Evolutionary conservation across 2,797 vertebrate species (phyloP).

Genomic region (Anas capensis): DNA sequence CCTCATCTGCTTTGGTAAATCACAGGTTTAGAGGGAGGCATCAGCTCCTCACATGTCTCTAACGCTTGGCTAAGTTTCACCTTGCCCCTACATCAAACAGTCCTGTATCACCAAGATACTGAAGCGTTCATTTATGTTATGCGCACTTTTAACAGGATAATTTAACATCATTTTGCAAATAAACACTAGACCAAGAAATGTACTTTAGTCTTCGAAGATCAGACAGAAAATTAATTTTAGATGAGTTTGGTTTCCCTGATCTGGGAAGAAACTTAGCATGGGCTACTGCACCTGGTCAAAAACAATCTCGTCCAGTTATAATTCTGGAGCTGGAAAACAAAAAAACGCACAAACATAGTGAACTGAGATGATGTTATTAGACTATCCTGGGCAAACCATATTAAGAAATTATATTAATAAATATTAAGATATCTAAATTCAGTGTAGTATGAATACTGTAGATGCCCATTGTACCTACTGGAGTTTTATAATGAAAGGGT

Average conservation of each 20-base stretch:
- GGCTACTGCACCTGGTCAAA: background rate
- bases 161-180: conserved; percentile 17
- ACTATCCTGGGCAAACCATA: background rate
- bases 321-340: background rate
- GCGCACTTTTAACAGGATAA: background rate
- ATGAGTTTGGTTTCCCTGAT: background rate
- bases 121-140: background rate
- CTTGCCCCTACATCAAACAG: background rate
- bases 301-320: background rate
- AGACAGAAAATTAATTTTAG: conserved; percentile 13
- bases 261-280: background rate
- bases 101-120: conserved; percentile 14
- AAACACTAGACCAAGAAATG: background rate
- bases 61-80: conserved; percentile 13
- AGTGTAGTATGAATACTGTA: background rate
- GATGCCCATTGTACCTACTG: background rate
- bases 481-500: background rate
- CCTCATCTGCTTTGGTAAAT: background rate
- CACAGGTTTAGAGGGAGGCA: background rate
- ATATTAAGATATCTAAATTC: background rate
- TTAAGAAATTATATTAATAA: background rate
- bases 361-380: background rate
- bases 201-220: background rate
- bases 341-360: too few relatives aligned
- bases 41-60: background rate